Percentiles rank a stretch among this genome's conserved stretches.
Evolutionary conservation across 30 jellyfish, hydroid and myxozoan species (phyloP).

Genomic region (Clytia hemisphaerica): DNA sequence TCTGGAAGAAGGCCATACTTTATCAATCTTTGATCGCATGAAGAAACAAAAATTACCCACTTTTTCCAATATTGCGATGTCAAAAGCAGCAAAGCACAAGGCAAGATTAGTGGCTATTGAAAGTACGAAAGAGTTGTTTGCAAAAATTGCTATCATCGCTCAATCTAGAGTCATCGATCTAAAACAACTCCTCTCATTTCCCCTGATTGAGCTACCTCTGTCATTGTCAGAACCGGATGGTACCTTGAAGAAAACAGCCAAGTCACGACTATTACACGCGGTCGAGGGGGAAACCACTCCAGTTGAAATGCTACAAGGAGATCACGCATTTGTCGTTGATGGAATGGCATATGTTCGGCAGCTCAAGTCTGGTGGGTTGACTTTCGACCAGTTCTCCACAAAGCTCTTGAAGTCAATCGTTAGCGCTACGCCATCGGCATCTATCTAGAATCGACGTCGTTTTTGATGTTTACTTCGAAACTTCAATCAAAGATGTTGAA

Average conservation of each 20-base stretch:
- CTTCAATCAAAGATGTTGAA: slow-evolving; percentile 12
- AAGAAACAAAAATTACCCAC: not conserved
- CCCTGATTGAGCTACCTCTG: not conserved
- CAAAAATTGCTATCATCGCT: not conserved
- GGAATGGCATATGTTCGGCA: slow-evolving; percentile 10
- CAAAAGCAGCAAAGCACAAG: too few species aligned
- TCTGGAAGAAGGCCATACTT: not conserved
- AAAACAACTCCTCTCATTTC: not conserved
- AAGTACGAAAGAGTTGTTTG: not conserved
- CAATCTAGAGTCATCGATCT: not conserved
- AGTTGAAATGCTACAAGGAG: slow-evolving; percentile 2
- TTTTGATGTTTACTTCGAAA: slow-evolving; percentile 11
- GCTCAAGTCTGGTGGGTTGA: too few species aligned
- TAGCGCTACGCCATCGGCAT: too few species aligned
- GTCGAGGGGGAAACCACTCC: not conserved
- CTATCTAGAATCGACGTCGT: slow-evolving; percentile 6
- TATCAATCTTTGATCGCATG: not conserved
- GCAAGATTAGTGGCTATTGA: not conserved
- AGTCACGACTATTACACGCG: not conserved
- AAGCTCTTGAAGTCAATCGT: too few species aligned
- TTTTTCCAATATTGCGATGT: too few species aligned
- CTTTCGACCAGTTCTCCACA: not conserved
- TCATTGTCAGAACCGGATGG: not conserved
- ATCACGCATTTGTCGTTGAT: slow-evolving; percentile 1
- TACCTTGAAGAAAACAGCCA: not conserved